Percentiles rank a stretch among this genome's conserved stretches.
Evolutionary conservation across 2,797 vertebrate genomes (phyloP).

Genomic region (Hylomyscus alleni): DNA sequence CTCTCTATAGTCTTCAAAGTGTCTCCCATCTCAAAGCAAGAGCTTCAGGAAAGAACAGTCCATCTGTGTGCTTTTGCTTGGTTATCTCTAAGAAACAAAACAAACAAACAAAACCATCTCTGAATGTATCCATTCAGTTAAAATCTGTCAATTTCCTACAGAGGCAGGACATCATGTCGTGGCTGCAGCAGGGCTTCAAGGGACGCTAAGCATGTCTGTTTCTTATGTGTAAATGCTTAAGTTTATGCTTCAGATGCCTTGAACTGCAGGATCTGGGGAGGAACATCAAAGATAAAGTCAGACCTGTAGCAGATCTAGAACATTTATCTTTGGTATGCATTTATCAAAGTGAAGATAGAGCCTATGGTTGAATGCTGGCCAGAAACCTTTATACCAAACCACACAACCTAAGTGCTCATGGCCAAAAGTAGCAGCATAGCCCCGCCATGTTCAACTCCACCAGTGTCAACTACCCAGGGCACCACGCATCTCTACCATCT

Average conservation of each 20-base stretch:
- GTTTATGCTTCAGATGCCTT: background rate
- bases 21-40: background rate
- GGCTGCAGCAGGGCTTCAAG: background rate
- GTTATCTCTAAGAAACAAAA: constrained; percentile 11
- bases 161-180: background rate
- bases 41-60: background rate
- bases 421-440: background rate
- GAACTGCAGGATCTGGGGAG: background rate
- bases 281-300: constrained; percentile 27
- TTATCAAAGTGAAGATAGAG: constrained; percentile 38
- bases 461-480: background rate
- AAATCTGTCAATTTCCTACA: constrained; percentile 28
- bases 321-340: constrained; percentile 29
- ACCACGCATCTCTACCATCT: accelerated
- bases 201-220: background rate
- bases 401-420: background rate
- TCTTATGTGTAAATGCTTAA: background rate
- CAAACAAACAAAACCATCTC: background rate
- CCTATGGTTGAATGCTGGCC: constrained; percentile 24
- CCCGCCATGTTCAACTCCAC: background rate
- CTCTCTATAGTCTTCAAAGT: background rate
- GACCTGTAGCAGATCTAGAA: background rate
- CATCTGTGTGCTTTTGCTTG: background rate
- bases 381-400: constrained; percentile 36
- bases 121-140: constrained; percentile 1